Base-by-base conservation (phyloP, 1,140 invertebrate genomes). In the Tetraneura akinire region DNA sequence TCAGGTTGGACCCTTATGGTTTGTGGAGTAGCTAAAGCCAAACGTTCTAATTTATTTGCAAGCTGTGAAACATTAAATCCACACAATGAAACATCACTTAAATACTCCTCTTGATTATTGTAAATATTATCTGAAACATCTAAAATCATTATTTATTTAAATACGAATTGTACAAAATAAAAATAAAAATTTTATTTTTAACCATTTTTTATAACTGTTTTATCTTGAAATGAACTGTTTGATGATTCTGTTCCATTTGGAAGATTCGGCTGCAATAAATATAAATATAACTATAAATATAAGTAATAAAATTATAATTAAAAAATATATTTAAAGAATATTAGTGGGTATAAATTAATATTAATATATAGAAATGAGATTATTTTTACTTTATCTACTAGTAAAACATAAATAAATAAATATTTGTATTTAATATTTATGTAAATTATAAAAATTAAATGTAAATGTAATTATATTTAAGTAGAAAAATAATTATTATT, bases 221-320 rank as follows among this genome's bases (percentile, higher is more conserved):
- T 71, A 45, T 78, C 74, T 78, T 78, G 74, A 78, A 78, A 78
- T 62, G 74, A 78, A 60, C 21, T 78, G 53, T 78, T 78, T 18
- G 32, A 26, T 18, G 74, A 60, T 62, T 78, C 74, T 60, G 53
- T 62, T n/a, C 55, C 74, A 62, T 78, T 78, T 26, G 74, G 16
- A 26, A 78, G 16, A n/a, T 78, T 78, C 18, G n/a, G 74, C 74
- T 78, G 23, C 0, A 78, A 78, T 45, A 60, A 29, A 29, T 51
- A 0, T 29, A 37, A 37, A 4, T 37, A 37, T 37, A 37, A 37
- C 8, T 37, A 37, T 37, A 37, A 37, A 37, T 37, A 4, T 37
- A 37, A 3, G 8, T 37, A 37, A 71, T n/a, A 51, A 18, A 49
- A 70, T 47, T 23, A 70, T 3, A 26, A 70, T 49, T 70, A 29